Evolutionary conservation across 1,140 invertebrate genomes (phyloP).

Genomic region (Patella vulgata): DNA sequence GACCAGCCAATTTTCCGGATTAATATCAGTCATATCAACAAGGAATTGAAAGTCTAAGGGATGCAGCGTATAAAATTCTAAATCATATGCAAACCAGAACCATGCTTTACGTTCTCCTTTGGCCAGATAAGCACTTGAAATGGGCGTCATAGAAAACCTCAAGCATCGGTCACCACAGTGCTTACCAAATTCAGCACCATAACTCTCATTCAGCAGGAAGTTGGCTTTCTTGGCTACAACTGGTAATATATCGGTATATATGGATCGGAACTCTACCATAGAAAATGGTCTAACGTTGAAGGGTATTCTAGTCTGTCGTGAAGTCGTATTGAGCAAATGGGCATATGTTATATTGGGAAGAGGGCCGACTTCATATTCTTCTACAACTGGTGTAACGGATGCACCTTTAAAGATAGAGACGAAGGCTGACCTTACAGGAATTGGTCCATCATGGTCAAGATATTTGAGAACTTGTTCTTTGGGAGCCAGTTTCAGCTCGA

Average conservation of each 20-base stretch:
- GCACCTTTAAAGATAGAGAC: slow-evolving; percentile 54
- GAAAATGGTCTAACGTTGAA: slow-evolving; percentile 52
- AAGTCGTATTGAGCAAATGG: slow-evolving; percentile 25
- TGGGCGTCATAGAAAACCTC: slow-evolving; percentile 48
- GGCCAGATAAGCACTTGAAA: slow-evolving; percentile 49
- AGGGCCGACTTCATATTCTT: slow-evolving; percentile 56
- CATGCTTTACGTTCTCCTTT: slow-evolving; percentile 40
- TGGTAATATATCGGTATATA: slow-evolving; percentile 40
- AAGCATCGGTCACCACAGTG: slow-evolving; percentile 49
- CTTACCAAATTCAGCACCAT: slow-evolving; percentile 41
- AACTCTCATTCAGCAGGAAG: slow-evolving; percentile 50
- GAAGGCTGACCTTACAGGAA: slow-evolving; percentile 47
- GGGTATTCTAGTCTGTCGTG: slow-evolving; percentile 43
- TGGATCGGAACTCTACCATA: slow-evolving; percentile 46
- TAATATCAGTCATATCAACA: slow-evolving; percentile 36
- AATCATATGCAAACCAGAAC: slow-evolving; percentile 47
- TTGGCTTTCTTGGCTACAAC: slow-evolving; percentile 31
- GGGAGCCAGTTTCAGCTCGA: slow-evolving; percentile 51
- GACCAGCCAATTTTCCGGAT: slow-evolving; percentile 34
- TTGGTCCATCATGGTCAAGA: slow-evolving; percentile 31
- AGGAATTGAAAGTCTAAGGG: slow-evolving; percentile 50
- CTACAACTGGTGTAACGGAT: slow-evolving; percentile 37
- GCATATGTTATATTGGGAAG: slow-evolving; percentile 40
- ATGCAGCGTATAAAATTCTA: slow-evolving; percentile 45
- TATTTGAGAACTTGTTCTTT: slow-evolving; percentile 43